These are phyloP conservation scores for Sterna hirundo DNA, from an alignment of 2,113 vertebrate species.

Conservation along the genomic window DNA sequence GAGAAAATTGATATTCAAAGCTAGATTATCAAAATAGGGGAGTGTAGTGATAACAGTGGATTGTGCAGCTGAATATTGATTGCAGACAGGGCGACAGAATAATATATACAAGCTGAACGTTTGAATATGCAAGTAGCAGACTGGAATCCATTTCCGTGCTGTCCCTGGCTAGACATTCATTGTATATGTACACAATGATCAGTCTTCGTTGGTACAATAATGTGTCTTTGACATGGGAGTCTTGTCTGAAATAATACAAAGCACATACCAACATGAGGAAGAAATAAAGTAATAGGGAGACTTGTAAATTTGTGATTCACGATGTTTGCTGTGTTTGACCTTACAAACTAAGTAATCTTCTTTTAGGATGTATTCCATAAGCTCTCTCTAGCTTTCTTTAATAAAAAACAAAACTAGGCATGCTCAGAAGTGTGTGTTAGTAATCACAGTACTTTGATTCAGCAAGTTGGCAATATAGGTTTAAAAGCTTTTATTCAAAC, in stretches of 20 bases:
- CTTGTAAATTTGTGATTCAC: not conserved
- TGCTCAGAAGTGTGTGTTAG: not conserved
- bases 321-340: not conserved
- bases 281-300: not conserved
- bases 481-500: conserved; percentile 10
- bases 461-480: not conserved
- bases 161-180: not conserved
- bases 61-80: conserved; percentile 24
- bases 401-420: not conserved
- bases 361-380: not conserved
- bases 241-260: not conserved
- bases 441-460: not conserved
- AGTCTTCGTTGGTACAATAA: not conserved
- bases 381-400: not conserved
- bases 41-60: not conserved
- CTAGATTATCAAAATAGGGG: not conserved
- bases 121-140: conserved; percentile 11
- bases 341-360: not conserved
- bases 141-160: not conserved
- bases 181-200: not conserved
- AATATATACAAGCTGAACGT: not conserved
- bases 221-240: not conserved
- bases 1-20: not conserved
- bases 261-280: not conserved
- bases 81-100: not conserved